phyloP scores from a whole-genome alignment of 2,888 invertebrate species.

The Exephanes ischioxanthus region DNA sequence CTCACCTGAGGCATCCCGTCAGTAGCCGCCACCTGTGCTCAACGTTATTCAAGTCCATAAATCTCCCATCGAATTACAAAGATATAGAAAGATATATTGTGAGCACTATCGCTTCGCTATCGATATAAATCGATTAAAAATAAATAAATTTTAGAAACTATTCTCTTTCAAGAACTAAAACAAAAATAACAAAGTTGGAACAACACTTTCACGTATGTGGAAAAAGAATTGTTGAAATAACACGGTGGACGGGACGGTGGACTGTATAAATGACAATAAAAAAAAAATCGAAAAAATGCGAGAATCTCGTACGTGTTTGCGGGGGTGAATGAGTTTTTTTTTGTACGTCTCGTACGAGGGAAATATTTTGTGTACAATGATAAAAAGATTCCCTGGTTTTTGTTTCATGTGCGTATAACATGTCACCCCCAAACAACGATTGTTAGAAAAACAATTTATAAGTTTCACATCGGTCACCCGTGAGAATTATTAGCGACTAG shows the following conservation, averaged over 20 bases:
- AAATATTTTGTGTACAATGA: conserved; percentile 63
- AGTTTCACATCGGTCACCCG: conserved; percentile 40
- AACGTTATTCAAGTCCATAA: conserved; percentile 83
- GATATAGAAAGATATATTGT: conserved; percentile 40
- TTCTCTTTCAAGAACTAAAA: not conserved
- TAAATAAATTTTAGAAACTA: not conserved
- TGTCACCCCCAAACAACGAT: conserved; percentile 65
- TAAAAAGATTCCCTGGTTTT: conserved; percentile 40
- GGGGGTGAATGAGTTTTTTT: conserved; percentile 17
- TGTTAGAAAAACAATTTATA: conserved; percentile 85
- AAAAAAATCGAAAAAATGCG: conserved; percentile 33
- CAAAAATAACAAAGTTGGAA: not conserved
- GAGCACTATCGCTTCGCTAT: conserved; percentile 44
- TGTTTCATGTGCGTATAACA: conserved; percentile 49
- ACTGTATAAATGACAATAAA: conserved; percentile 47
- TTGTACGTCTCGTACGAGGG: conserved; percentile 24
- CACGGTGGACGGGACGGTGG: conserved; percentile 54
- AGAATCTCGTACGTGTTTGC: conserved; percentile 47
- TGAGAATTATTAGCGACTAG: conserved; percentile 44
- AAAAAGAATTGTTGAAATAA: conserved; percentile 52
- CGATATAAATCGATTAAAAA: not conserved
- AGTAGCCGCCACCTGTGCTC: conserved; percentile 81
- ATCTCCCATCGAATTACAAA: conserved; percentile 69
- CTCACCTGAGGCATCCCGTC: conserved; percentile 83
- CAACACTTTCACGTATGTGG: conserved; percentile 7